A percentile compares a stretch with the other conserved stretches of the same genome.
phyloP scores from a whole-genome alignment of 1,140 invertebrate species.

The Trialeurodes vaporariorum region DNA sequence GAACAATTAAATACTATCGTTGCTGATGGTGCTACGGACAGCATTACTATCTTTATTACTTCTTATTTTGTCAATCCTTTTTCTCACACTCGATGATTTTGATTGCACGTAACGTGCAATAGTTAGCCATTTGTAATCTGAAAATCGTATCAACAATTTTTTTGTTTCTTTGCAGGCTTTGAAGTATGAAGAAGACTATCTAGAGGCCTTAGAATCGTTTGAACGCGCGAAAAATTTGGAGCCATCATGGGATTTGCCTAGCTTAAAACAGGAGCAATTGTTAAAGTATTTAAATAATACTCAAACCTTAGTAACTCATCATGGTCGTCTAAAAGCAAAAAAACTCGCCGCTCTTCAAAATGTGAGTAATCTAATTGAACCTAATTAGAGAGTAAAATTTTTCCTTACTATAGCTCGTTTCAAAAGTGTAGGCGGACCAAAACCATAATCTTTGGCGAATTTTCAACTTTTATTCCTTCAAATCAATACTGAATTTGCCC shows the following conservation, averaged over 20 bases:
- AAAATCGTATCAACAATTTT: no score
- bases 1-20: no score
- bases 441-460: no score
- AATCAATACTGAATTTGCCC: no score
- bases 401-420: no score
- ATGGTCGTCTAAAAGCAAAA: conserved; percentile 64
- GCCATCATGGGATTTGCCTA: conserved; percentile 58
- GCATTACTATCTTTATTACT: no score
- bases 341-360: conserved; percentile 51
- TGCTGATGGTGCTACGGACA: no score
- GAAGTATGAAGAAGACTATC: conserved; percentile 70
- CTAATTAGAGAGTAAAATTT: conserved; percentile 23
- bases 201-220: conserved; percentile 55
- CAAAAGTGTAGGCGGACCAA: no score
- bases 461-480: no score
- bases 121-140: not conserved
- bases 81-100: no score
- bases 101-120: no score
- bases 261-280: conserved; percentile 46
- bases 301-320: conserved; percentile 46
- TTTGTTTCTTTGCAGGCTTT: conserved; percentile 18
- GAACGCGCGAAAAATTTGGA: conserved; percentile 50
- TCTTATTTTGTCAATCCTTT: no score
- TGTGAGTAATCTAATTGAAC: conserved; percentile 31
- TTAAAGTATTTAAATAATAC: conserved; percentile 53